Percentiles rank a stretch among this genome's conserved stretches.
phyloP scores from a whole-genome alignment of 2,797 vertebrate genomes.

The Glossophaga mutica region DNA sequence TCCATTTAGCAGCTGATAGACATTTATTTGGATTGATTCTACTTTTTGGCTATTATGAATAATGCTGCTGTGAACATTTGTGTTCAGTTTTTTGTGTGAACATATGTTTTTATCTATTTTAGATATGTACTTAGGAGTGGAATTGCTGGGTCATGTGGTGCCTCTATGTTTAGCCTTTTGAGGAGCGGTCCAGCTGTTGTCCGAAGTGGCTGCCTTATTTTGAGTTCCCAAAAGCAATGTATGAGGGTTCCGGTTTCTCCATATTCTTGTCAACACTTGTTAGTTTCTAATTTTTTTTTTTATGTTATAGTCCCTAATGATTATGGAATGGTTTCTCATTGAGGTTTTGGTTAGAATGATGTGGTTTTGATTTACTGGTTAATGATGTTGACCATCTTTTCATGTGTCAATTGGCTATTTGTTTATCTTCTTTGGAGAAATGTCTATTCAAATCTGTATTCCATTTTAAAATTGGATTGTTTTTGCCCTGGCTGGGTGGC shows the following conservation, averaged over 20 bases:
- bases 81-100: neutral
- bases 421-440: neutral
- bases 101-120: neutral
- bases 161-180: neutral
- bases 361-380: neutral
- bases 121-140: neutral
- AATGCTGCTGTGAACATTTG: neutral
- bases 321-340: neutral
- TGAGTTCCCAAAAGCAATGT: neutral
- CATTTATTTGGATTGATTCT: neutral
- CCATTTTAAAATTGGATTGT: neutral
- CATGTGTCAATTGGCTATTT: neutral
- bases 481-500: neutral
- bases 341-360: slow-evolving; percentile 3
- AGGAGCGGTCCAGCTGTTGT: neutral
- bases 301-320: neutral
- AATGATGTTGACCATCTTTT: neutral
- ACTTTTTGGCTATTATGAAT: neutral
- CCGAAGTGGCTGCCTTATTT: neutral
- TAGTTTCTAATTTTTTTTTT: neutral
- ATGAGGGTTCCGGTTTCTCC: neutral
- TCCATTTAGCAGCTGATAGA: neutral
- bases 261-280: neutral
- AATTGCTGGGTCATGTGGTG: neutral
- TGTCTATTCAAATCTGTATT: neutral